These are phyloP conservation scores for Parochlus steinenii DNA, from an alignment of 2,888 invertebrate species.

Conservation along the genomic window DNA sequence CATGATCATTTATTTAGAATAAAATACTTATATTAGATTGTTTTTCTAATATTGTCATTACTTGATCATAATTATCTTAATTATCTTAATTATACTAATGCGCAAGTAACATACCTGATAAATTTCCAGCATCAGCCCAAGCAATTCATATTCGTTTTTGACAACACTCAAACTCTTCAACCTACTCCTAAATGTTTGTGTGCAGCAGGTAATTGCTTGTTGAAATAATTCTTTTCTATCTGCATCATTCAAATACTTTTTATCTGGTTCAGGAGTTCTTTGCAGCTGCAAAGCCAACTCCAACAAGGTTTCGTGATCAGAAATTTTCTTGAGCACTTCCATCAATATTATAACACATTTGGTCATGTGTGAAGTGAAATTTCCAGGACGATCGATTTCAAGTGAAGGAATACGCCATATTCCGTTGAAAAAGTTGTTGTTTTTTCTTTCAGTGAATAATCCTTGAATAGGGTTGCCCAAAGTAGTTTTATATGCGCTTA, in stretches of 20 bases:
- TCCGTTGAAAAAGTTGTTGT: constrained; percentile 78
- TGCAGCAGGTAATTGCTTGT: constrained; percentile 57
- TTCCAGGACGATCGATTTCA: constrained; percentile 84
- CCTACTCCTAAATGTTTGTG: constrained; percentile 49
- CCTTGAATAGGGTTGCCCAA: constrained; percentile 55
- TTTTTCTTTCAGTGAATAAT: constrained; percentile 70
- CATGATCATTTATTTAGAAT: too few relatives aligned
- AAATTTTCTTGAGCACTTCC: constrained; percentile 60
- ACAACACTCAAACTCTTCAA: constrained; percentile 36
- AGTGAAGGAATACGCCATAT: constrained; percentile 82
- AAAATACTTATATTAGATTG: too few relatives aligned
- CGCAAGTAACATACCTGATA: too few relatives aligned
- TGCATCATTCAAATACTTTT: constrained; percentile 71
- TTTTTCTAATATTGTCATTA: too few relatives aligned
- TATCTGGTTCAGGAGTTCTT: constrained; percentile 69
- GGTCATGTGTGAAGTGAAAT: constrained; percentile 81
- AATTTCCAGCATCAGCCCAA: constrained; percentile 38
- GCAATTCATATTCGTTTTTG: constrained; percentile 34
- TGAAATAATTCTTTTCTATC: constrained; percentile 68
- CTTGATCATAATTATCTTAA: too few relatives aligned
- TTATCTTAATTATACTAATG: too few relatives aligned
- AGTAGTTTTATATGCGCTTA: constrained; percentile 44
- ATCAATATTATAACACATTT: constrained; percentile 66
- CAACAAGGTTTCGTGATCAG: constrained; percentile 63
- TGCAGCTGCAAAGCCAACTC: constrained; percentile 64